These are phyloP conservation scores for Sinonovacula constricta DNA, from an alignment of 1,140 invertebrate species.

Conservation along the genomic window DNA sequence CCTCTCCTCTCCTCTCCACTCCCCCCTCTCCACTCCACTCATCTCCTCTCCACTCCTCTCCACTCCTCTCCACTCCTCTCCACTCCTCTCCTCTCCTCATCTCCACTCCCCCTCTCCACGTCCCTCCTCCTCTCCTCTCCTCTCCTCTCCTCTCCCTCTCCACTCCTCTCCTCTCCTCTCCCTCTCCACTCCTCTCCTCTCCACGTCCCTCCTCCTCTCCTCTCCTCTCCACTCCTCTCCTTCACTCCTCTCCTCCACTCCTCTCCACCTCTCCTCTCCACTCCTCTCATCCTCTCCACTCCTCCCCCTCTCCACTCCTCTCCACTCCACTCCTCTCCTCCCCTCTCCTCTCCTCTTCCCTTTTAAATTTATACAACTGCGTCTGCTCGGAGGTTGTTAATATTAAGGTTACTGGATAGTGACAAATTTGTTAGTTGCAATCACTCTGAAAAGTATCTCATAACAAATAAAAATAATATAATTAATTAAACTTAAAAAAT, in stretches of 20 bases:
- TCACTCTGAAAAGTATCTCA: too few relatives aligned
- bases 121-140: not conserved
- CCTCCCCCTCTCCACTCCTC: not conserved
- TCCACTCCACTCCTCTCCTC: too few relatives aligned
- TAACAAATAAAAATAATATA: too few relatives aligned
- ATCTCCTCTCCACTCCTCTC: not conserved
- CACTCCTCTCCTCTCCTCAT: not conserved
- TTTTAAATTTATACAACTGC: too few relatives aligned
- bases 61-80: not conserved
- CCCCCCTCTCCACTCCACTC: not conserved
- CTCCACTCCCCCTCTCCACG: not conserved
- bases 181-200: not conserved
- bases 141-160: too few relatives aligned
- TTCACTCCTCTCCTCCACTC: too few relatives aligned
- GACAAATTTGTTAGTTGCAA: too few relatives aligned
- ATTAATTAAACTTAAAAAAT: too few relatives aligned
- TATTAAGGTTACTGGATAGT: too few relatives aligned
- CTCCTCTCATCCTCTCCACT: slow-evolving; percentile 3
- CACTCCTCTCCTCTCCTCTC: not conserved
- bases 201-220: not conserved
- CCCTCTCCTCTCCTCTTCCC: not conserved
- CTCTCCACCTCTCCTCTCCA: not conserved
- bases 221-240: not conserved
- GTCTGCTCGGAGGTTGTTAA: too few relatives aligned
- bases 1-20: not conserved